Conservation (phyloP, 2,888 invertebrate genomes). For the Phaonia tiefii region DNA sequence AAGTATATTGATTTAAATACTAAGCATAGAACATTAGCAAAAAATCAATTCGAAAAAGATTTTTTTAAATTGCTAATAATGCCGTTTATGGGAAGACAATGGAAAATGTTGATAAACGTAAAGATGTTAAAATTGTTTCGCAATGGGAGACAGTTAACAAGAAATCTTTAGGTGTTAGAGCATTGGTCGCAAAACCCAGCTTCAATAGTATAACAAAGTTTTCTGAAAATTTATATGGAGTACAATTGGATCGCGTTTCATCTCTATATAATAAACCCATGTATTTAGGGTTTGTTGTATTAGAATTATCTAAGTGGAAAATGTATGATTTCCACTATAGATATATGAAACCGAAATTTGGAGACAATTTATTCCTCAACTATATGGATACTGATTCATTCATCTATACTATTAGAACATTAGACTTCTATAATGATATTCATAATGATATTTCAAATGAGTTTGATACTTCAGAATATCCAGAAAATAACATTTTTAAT, state of each 20-base stretch:
- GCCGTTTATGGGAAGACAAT: constrained; percentile 67
- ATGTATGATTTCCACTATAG: constrained; percentile 60
- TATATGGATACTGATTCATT: constrained; percentile 59
- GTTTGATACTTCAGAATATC: no score
- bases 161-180: constrained; percentile 30
- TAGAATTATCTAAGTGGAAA: constrained; percentile 61
- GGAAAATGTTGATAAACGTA: constrained; percentile 67
- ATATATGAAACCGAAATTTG: constrained; percentile 50
- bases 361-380: constrained; percentile 13
- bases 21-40: constrained; percentile 68
- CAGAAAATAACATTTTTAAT: no score
- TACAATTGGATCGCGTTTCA: constrained; percentile 57
- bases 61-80: constrained; percentile 77
- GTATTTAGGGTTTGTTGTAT: constrained; percentile 60
- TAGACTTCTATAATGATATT: no score
- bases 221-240: constrained; percentile 61
- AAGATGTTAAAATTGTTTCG: constrained; percentile 60
- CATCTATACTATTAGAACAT: constrained; percentile 30
- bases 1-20: constrained; percentile 70
- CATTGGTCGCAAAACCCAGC: constrained; percentile 30
- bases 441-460: no score
- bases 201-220: constrained; percentile 46
- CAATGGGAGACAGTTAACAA: constrained; percentile 54
- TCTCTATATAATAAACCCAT: constrained; percentile 65
- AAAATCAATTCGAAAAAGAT: constrained; percentile 74